A percentile compares a stretch with the other conserved stretches of the same genome.
These are phyloP conservation scores for Drosophila demipolita DNA, from an alignment of 2,888 invertebrate genomes.

Conservation along the genomic window DNA sequence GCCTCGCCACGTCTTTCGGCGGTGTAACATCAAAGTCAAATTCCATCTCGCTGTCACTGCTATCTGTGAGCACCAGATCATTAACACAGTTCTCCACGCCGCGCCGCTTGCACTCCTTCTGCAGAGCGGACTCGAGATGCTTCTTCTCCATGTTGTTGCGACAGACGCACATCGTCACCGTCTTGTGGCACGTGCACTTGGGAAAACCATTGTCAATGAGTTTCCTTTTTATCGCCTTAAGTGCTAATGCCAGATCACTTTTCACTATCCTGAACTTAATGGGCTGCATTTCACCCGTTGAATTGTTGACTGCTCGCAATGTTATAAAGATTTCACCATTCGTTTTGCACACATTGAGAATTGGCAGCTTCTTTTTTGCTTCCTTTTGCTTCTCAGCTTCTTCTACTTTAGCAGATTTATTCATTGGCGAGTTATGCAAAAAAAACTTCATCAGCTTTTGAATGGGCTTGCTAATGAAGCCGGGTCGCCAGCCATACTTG, in stretches of 20 bases:
- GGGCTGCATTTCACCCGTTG: slow-evolving; percentile 84
- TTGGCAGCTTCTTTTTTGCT: slow-evolving; percentile 85
- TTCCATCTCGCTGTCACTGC: slow-evolving; percentile 87
- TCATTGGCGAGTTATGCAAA: slow-evolving; percentile 69
- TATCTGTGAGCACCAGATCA: slow-evolving; percentile 78
- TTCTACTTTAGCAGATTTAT: slow-evolving; percentile 80
- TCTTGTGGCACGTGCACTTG: slow-evolving; percentile 86
- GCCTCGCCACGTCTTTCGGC: slow-evolving; percentile 85
- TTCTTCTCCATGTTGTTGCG: slow-evolving; percentile 82
- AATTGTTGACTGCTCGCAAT: slow-evolving; percentile 23
- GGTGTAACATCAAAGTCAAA: slow-evolving; percentile 90
- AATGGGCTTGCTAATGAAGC: slow-evolving; percentile 79
- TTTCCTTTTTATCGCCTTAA: slow-evolving; percentile 86
- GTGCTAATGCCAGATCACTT: slow-evolving; percentile 85
- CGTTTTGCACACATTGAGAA: slow-evolving; percentile 88
- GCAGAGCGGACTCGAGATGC: slow-evolving; percentile 85
- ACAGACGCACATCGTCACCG: slow-evolving; percentile 83
- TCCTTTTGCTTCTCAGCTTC: slow-evolving; percentile 36
- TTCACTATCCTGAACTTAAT: slow-evolving; percentile 89
- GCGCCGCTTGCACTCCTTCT: slow-evolving; percentile 83
- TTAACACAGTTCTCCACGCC: slow-evolving; percentile 67
- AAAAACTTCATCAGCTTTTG: slow-evolving; percentile 83
- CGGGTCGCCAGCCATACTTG: slow-evolving; percentile 82
- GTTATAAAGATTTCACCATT: slow-evolving; percentile 88
- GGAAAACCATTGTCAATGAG: slow-evolving; percentile 86